Percentiles rank a stretch among this genome's conserved stretches.
Evolutionary conservation across 2,888 invertebrate genomes (phyloP).

Genomic region (Heteromurus nitidus): DNA sequence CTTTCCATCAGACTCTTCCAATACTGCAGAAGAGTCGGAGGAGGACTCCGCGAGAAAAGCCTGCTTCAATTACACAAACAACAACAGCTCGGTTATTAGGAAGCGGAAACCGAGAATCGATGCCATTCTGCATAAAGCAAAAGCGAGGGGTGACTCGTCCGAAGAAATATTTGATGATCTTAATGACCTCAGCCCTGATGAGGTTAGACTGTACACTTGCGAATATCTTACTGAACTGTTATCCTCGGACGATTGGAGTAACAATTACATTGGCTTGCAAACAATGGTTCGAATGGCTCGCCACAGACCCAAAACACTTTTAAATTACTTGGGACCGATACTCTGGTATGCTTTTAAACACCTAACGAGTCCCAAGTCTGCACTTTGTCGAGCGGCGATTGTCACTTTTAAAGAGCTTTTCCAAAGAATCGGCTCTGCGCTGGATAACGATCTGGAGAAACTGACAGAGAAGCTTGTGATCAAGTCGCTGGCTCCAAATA

Average conservation of each 20-base stretch:
- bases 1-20: slow-evolving; percentile 48
- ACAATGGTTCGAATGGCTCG: slow-evolving; percentile 38
- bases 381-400: slow-evolving; percentile 39
- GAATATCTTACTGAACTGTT: slow-evolving; percentile 32
- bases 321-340: slow-evolving; percentile 38
- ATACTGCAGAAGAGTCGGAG: background rate
- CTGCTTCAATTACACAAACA: slow-evolving; percentile 1
- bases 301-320: slow-evolving; percentile 38
- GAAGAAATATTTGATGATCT: slow-evolving; percentile 42
- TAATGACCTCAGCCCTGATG: slow-evolving; percentile 35
- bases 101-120: slow-evolving; percentile 26
- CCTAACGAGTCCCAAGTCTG: slow-evolving; percentile 32
- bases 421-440: slow-evolving; percentile 39
- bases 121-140: slow-evolving; percentile 13
- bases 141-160: background rate
- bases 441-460: slow-evolving; percentile 50
- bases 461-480: slow-evolving; percentile 36
- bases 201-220: slow-evolving; percentile 16
- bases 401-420: slow-evolving; percentile 48
- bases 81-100: background rate
- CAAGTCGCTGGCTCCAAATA: slow-evolving; percentile 35
- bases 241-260: slow-evolving; percentile 26
- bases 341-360: slow-evolving; percentile 48
- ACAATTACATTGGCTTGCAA: slow-evolving; percentile 24
- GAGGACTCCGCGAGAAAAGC: slow-evolving; percentile 4